phyloP scores from a whole-genome alignment of 2,888 invertebrate species.

The Pyrrhia umbra region DNA sequence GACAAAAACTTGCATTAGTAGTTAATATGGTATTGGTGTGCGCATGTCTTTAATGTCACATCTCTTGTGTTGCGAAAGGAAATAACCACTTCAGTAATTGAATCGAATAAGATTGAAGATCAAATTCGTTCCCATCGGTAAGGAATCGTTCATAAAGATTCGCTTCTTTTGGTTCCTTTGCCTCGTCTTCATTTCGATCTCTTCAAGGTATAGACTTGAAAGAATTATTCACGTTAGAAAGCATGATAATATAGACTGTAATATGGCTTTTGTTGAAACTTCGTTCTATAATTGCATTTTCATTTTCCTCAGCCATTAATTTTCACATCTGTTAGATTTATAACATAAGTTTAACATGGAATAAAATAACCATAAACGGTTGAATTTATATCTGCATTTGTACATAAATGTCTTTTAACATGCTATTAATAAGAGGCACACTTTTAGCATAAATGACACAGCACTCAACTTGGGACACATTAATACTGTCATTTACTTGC shows the following conservation, averaged over 20 bases:
- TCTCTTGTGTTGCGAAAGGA: constrained; percentile 24
- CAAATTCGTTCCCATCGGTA: not conserved
- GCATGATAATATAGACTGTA: not conserved
- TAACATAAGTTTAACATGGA: constrained; percentile 17
- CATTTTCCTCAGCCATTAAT: not conserved
- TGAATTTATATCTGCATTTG: constrained; percentile 21
- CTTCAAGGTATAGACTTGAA: too few species aligned
- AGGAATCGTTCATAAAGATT: not conserved
- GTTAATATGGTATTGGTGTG: constrained; percentile 11
- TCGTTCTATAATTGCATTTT: too few species aligned
- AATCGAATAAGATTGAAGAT: not conserved
- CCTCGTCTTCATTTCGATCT: not conserved
- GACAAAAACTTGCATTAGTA: constrained; percentile 29
- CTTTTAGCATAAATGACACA: constrained; percentile 4
- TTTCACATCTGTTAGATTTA: constrained; percentile 9
- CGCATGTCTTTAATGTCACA: constrained; percentile 23
- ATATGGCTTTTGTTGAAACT: not conserved
- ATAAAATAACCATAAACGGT: constrained; percentile 40
- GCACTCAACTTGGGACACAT: constrained; percentile 4
- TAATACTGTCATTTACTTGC: constrained; percentile 36
- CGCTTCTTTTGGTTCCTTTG: not conserved
- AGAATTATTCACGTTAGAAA: not conserved
- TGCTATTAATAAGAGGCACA: constrained; percentile 28
- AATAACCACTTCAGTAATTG: not conserved
- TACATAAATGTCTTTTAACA: constrained; percentile 31